phyloP scores from a whole-genome alignment of 2,888 invertebrate genomes.

The Germaria angustata region DNA sequence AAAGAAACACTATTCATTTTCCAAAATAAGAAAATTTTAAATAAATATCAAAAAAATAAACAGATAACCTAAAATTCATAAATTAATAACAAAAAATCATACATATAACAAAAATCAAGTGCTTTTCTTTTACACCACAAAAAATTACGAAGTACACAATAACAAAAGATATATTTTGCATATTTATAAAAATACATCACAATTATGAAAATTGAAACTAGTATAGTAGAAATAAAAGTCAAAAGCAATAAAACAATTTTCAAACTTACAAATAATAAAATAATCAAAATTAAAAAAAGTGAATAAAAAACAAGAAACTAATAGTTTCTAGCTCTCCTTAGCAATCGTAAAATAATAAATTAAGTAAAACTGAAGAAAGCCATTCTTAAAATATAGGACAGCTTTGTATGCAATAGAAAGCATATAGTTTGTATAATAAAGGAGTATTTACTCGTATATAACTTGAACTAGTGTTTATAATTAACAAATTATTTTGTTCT shows the following conservation, averaged over 20 bases:
- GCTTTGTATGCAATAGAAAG: no score
- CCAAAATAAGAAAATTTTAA: constrained; percentile 6
- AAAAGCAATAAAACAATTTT: not conserved
- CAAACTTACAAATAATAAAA: not conserved
- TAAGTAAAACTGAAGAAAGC: no score
- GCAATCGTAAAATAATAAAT: no score
- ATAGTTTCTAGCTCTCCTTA: not conserved
- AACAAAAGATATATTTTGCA: no score
- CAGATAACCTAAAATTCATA: constrained; percentile 8
- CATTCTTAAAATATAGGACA: no score
- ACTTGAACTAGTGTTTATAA: no score
- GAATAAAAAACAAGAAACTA: not conserved
- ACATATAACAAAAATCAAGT: constrained; percentile 7
- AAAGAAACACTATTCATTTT: constrained; percentile 35
- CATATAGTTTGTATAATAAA: no score
- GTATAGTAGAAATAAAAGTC: not conserved
- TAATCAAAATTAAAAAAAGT: not conserved
- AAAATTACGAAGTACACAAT: no score
- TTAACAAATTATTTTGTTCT: no score
- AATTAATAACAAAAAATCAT: constrained; percentile 5
- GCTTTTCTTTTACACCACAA: constrained; percentile 18
- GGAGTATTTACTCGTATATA: no score
- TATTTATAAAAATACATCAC: no score
- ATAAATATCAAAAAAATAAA: not conserved
- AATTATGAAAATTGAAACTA: not conserved